Percentiles rank a stretch among this genome's conserved stretches.
These are phyloP conservation scores for Nysson spinosus DNA, from an alignment of 2,888 invertebrate genomes.

Conservation along the genomic window DNA sequence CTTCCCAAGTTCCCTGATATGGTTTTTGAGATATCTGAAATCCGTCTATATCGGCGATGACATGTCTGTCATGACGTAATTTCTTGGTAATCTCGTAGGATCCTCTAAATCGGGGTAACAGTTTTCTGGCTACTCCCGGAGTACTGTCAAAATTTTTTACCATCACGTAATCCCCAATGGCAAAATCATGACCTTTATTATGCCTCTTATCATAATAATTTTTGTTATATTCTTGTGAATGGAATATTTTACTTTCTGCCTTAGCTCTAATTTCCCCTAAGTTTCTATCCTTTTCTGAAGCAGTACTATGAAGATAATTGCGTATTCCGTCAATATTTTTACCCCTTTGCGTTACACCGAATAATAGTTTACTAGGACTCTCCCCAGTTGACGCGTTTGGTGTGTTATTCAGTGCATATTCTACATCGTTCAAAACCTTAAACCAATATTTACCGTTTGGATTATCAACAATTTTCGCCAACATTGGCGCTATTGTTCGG, in stretches of 20 bases:
- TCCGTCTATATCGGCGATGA: not conserved
- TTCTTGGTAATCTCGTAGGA: not conserved
- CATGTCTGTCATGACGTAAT: slow-evolving; percentile 7
- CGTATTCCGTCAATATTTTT: not conserved
- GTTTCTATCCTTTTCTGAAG: not conserved
- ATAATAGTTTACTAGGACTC: not conserved
- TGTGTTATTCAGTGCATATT: not conserved
- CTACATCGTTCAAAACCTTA: not conserved
- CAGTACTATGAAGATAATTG: not conserved
- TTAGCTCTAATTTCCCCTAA: not conserved
- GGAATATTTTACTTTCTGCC: not conserved
- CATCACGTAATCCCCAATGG: slow-evolving; percentile 3
- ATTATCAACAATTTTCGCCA: not conserved
- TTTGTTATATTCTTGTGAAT: not conserved
- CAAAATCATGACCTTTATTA: too few relatives aligned
- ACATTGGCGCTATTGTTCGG: not conserved
- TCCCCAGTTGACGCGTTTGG: not conserved
- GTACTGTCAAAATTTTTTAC: not conserved
- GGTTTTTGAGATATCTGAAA: not conserved
- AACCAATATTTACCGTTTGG: not conserved
- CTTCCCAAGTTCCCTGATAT: slow-evolving; percentile 7
- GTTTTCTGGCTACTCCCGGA: not conserved
- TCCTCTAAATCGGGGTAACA: not conserved
- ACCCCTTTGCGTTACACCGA: not conserved
- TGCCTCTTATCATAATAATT: not conserved